A percentile compares a stretch with the other conserved stretches of the same genome.
Evolutionary conservation across 2,797 vertebrate genomes (phyloP).

Genomic region (Scomberomorus guttatus): DNA sequence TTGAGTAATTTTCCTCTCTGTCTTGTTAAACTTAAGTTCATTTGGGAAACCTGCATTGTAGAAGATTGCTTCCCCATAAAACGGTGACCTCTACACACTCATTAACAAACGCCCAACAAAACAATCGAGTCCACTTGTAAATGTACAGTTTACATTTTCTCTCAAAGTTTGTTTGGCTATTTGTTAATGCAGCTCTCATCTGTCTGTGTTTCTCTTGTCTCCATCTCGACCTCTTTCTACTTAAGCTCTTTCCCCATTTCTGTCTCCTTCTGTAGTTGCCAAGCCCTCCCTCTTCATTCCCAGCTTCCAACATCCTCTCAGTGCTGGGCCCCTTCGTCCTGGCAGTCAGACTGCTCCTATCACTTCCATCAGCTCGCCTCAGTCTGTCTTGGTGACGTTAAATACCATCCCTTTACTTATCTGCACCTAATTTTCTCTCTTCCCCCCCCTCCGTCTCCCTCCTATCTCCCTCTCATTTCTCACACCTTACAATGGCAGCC

Average conservation of each 20-base stretch:
- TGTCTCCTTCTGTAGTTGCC: constrained; percentile 16
- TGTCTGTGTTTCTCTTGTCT: constrained; percentile 19
- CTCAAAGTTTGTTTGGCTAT: neutral
- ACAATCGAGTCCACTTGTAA: constrained; percentile 25
- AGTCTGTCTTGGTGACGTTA: constrained; percentile 53
- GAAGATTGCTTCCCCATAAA: constrained; percentile 60
- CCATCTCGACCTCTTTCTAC: constrained; percentile 2
- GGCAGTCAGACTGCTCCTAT: constrained; percentile 53
- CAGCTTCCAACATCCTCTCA: constrained; percentile 38
- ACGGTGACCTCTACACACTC: constrained; percentile 35
- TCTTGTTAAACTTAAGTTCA: constrained; percentile 59
- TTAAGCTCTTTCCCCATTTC: neutral
- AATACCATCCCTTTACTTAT: constrained; percentile 72
- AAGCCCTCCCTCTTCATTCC: constrained; percentile 23
- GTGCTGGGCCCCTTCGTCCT: constrained; percentile 47
- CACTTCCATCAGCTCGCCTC: constrained; percentile 61
- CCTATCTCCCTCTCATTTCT: constrained; percentile 41
- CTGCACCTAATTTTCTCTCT: constrained; percentile 70
- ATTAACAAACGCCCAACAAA: constrained; percentile 30
- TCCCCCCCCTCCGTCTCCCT: constrained; percentile 35
- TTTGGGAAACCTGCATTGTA: constrained; percentile 33
- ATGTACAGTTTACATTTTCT: constrained; percentile 24
- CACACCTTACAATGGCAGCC: constrained; percentile 55
- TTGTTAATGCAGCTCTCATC: constrained; percentile 5
- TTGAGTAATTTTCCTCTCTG: constrained; percentile 49